phyloP scores from a whole-genome alignment of 1,140 invertebrate species.

The Microvelia longipes region DNA sequence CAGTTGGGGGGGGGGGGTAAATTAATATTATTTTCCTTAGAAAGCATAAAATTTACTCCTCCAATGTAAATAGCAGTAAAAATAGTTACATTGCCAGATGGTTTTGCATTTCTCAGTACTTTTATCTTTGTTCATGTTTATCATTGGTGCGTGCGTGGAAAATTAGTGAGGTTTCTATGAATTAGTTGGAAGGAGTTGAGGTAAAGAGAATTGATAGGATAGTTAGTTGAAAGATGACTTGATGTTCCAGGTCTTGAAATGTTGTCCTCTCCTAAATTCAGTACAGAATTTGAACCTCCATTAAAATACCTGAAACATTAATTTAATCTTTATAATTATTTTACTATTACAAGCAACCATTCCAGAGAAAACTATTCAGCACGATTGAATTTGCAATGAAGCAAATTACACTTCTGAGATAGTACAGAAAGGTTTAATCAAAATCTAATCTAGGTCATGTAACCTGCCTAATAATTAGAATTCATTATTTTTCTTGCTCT shows the following conservation, averaged over 20 bases:
- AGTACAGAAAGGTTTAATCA: not conserved
- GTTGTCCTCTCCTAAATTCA: not conserved
- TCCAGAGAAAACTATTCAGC: not conserved
- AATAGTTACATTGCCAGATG: too few species aligned
- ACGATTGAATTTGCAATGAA: too few species aligned
- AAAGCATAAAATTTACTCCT: too few species aligned
- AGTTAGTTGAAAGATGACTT: not conserved
- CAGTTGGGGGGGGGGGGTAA: too few species aligned
- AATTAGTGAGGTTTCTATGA: not conserved
- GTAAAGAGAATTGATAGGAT: not conserved
- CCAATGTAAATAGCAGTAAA: too few species aligned
- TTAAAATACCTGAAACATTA: not conserved
- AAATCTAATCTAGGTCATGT: too few species aligned
- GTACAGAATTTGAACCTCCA: not conserved
- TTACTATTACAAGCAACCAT: not conserved
- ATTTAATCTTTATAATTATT: not conserved
- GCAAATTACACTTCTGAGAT: not conserved
- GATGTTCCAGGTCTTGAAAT: not conserved
- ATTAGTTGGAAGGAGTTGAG: not conserved
- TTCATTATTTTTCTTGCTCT: too few species aligned
- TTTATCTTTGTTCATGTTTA: not conserved
- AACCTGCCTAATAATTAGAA: too few species aligned
- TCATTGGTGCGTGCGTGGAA: not conserved
- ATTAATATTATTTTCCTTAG: too few species aligned
- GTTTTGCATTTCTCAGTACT: too few species aligned